Percentiles rank a stretch among this genome's conserved stretches.
Conservation (phyloP, 2,113 vertebrate genomes). For the Perca fluviatilis region DNA sequence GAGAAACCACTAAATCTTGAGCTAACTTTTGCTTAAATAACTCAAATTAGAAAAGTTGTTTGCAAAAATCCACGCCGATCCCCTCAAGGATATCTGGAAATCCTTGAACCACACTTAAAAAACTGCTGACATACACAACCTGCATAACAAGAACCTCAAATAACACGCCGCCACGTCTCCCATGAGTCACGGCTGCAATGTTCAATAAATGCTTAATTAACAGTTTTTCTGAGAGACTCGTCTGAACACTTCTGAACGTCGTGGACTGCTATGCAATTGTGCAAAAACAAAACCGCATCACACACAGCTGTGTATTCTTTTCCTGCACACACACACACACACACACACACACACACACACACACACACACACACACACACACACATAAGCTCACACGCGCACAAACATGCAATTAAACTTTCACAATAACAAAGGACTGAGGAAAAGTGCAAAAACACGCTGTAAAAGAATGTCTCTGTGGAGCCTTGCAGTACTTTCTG, state of each 20-base stretch:
- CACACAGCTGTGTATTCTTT: slow-evolving; percentile 17
- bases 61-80: slow-evolving; percentile 31
- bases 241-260: slow-evolving; percentile 49
- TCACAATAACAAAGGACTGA: slow-evolving; percentile 47
- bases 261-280: slow-evolving; percentile 10
- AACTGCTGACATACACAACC: slow-evolving; percentile 50
- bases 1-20: slow-evolving; percentile 11
- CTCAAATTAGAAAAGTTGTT: slow-evolving; percentile 32
- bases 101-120: slow-evolving; percentile 42
- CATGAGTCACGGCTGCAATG: slow-evolving; percentile 52
- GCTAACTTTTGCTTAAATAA: slow-evolving; percentile 24
- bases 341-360: not conserved
- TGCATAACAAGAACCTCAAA: slow-evolving; percentile 50
- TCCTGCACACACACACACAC: not conserved
- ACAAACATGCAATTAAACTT: slow-evolving; percentile 56
- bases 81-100: slow-evolving; percentile 45
- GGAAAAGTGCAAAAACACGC: slow-evolving; percentile 55
- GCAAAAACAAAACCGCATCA: slow-evolving; percentile 29
- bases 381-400: not conserved
- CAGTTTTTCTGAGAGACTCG: slow-evolving; percentile 40
- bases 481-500: slow-evolving; percentile 51
- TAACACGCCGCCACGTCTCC: slow-evolving; percentile 37
- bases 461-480: slow-evolving; percentile 39
- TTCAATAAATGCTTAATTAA: slow-evolving; percentile 75
- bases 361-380: slow-evolving; percentile 18